A percentile compares a stretch with the other conserved stretches of the same genome.
These are phyloP conservation scores for Eristalinus sepulchralis DNA, from an alignment of 2,888 invertebrate genomes.

Conservation along the genomic window DNA sequence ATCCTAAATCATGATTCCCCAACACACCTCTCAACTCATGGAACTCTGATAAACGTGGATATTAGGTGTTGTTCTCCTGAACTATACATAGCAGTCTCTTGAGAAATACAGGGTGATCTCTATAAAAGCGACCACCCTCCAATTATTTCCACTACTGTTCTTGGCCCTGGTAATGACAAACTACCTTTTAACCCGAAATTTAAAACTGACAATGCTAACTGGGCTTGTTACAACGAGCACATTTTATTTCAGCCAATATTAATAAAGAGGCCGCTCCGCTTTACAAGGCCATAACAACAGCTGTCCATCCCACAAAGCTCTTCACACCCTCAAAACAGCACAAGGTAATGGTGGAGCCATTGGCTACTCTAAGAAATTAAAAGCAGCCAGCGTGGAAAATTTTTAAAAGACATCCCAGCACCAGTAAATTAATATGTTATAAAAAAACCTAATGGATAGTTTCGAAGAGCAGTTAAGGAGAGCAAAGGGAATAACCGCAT, in stretches of 20 bases:
- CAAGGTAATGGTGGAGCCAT: conserved; percentile 7
- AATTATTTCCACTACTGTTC: not conserved
- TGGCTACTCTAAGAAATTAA: not conserved
- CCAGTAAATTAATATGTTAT: too few relatives aligned
- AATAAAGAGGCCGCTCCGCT: too few relatives aligned
- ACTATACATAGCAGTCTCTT: not conserved
- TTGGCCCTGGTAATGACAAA: not conserved
- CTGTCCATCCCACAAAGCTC: conserved; percentile 11
- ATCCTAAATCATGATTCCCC: too few relatives aligned
- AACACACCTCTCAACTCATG: conserved; percentile 9
- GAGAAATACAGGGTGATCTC: not conserved
- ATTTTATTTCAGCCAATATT: not conserved
- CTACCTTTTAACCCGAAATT: not conserved
- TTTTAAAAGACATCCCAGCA: too few relatives aligned
- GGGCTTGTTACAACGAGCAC: too few relatives aligned
- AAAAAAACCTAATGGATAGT: too few relatives aligned
- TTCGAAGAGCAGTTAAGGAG: too few relatives aligned
- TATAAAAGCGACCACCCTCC: not conserved
- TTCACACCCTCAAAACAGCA: too few relatives aligned
- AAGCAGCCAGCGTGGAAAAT: not conserved
- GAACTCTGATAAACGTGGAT: conserved; percentile 23
- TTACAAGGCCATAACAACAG: not conserved
- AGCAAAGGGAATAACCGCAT: too few relatives aligned
- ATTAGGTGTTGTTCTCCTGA: not conserved
- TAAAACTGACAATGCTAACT: too few relatives aligned